Evolutionary conservation across 2,888 invertebrate species (phyloP), one percentile per base, ranked within the genome.

Genomic region (Resseliella maxima): DNA sequence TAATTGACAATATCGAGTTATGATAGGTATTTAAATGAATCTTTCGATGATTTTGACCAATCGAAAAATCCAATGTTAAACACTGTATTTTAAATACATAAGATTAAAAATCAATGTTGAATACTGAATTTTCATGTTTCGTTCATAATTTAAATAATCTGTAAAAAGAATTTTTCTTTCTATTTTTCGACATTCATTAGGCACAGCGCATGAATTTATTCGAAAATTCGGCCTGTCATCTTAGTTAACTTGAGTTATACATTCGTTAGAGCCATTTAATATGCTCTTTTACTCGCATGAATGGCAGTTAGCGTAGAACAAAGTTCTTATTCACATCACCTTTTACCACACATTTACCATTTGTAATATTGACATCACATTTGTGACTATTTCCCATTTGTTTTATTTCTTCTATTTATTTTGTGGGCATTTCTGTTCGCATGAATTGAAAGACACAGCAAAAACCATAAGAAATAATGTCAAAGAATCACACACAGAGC

Each of bases 401-500:
- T 50, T 18, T 50, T 50, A 50, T 50, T 15, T 59, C 5, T 59
- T 18, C 8, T 15, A 18, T 18, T 15, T 50, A 50, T 50, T 15
- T 50, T 18, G 46, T 2, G 2, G 2, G 18, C 59, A 24, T 59
- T 24, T 59, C 1, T 15, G 59, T 59, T 59, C 6, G 5, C 12
- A 59, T 24, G 59, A 24, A 59, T n/a, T n/a, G 31, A 12, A 31
- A 27, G 8, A 35, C 18, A 59, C 18, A 27, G 15, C 50, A 27
- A 15, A 27, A 5, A 2, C 15, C 72, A 15, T 31, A 72, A 31
- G 31, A 72, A 72, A 72, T 31, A 72, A 72, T 72, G 72, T 72
- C 72, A 72, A 72, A 72, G 72, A 72, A 72, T 72, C 72, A 72
- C 72, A 72, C 46, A 50, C 59, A 72, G 31, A n/a, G n/a, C n/a